Evolutionary conservation across 2,797 vertebrate genomes (phyloP).

Genomic region (Heterohyrax brucei): DNA sequence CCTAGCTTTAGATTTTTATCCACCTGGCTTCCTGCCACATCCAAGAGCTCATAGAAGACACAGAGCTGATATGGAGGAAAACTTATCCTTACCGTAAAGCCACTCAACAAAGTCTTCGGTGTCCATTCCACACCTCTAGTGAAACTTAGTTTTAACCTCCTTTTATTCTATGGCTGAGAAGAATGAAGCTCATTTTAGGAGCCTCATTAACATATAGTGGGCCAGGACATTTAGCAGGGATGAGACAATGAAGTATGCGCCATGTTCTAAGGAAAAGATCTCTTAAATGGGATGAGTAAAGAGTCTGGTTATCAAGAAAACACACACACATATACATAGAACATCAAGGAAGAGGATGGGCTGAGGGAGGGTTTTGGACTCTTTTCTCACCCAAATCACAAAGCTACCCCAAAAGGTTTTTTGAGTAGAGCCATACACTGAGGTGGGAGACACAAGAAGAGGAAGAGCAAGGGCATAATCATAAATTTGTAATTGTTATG

Average conservation of each 20-base stretch:
- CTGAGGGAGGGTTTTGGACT: background rate
- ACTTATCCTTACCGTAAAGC: background rate
- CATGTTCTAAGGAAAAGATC: conserved; percentile 24
- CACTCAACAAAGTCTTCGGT: background rate
- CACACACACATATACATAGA: background rate
- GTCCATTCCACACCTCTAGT: background rate
- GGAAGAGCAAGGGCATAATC: background rate
- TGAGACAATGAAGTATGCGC: background rate
- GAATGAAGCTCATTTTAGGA: background rate
- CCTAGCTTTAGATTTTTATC: background rate
- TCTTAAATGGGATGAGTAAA: background rate
- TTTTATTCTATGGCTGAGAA: background rate
- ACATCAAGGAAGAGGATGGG: background rate
- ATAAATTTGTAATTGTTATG: background rate
- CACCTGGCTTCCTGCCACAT: background rate
- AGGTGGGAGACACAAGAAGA: background rate
- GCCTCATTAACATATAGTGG: background rate
- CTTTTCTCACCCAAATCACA: background rate
- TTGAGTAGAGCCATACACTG: background rate
- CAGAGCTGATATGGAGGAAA: background rate
- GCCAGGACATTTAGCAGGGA: background rate
- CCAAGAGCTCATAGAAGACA: conserved; percentile 42
- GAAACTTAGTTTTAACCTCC: background rate
- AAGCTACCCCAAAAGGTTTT: background rate
- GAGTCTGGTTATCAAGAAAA: background rate